Conservation (phyloP, 2,888 invertebrate genomes). For the Altica lythri region DNA sequence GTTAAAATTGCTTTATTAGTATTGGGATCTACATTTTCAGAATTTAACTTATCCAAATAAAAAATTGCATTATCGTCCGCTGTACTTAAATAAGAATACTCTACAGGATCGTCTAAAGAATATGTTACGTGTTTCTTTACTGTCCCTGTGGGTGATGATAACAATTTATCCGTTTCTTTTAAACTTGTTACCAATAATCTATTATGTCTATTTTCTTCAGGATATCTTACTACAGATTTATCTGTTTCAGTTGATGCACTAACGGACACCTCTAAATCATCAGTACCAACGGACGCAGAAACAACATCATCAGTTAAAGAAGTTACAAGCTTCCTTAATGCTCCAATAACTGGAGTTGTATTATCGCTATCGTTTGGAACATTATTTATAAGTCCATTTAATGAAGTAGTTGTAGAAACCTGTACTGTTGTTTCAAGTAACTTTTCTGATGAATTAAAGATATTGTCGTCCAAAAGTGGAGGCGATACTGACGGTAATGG, state of each 20-base stretch:
- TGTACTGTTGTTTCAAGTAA: slow-evolving; percentile 15
- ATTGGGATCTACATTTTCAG: slow-evolving; percentile 1
- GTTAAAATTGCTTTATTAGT: background rate
- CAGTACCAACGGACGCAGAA: background rate
- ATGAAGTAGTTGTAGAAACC: slow-evolving; percentile 10
- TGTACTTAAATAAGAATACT: no score
- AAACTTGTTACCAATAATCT: slow-evolving; percentile 15
- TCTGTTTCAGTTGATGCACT: slow-evolving; percentile 15
- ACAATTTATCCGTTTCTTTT: slow-evolving; percentile 5
- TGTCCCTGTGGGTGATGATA: background rate
- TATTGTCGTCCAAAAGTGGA: slow-evolving; percentile 31
- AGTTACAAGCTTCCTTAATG: slow-evolving; percentile 16
- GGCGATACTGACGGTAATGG: slow-evolving; percentile 40
- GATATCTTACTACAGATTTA: background rate
- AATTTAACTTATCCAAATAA: no score
- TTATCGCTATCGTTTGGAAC: background rate
- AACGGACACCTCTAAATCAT: slow-evolving; percentile 17
- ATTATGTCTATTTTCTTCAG: background rate
- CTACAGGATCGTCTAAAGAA: background rate
- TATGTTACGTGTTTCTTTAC: slow-evolving; percentile 15
- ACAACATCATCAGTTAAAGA: slow-evolving; percentile 13
- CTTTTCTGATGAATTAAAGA: slow-evolving; percentile 10
- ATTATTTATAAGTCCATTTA: background rate
- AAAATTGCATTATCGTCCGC: no score
- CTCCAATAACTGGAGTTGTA: slow-evolving; percentile 11